Conservation (phyloP, 2,797 vertebrate species). For the Otolemur crassicaudatus region DNA sequence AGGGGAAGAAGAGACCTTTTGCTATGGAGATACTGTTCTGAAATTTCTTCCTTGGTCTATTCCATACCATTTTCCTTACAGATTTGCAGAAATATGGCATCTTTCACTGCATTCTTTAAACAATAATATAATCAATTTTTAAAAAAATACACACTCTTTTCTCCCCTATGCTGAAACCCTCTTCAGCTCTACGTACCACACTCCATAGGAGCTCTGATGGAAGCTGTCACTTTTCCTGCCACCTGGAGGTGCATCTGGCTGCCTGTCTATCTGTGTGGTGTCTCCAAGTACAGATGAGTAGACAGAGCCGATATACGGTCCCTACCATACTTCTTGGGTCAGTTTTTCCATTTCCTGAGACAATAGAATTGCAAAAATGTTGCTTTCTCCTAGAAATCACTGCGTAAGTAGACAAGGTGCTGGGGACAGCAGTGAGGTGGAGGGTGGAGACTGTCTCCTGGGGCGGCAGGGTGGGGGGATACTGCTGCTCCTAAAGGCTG, state of each 20-base stretch:
- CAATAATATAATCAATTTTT: slow-evolving; percentile 46
- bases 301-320: background rate
- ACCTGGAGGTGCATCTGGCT: background rate
- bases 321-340: slow-evolving; percentile 1
- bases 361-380: slow-evolving; percentile 43
- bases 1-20: slow-evolving; percentile 25
- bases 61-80: slow-evolving; percentile 34
- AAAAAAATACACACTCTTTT: background rate
- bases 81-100: slow-evolving; percentile 50
- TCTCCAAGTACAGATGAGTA: slow-evolving; percentile 34
- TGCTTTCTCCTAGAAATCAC: slow-evolving; percentile 62
- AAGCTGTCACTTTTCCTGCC: background rate
- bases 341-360: slow-evolving; percentile 49
- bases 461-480: background rate
- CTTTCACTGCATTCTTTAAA: slow-evolving; percentile 50
- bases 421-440: background rate
- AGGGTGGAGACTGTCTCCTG: background rate
- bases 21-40: slow-evolving; percentile 45
- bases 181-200: background rate
- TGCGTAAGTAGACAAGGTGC: slow-evolving; percentile 56
- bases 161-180: background rate
- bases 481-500: background rate
- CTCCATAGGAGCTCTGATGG: background rate
- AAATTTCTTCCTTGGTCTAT: slow-evolving; percentile 35
- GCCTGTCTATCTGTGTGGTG: background rate